These are phyloP conservation scores for Epinotia nisella DNA, from an alignment of 2,888 invertebrate species.

Conservation along the genomic window DNA sequence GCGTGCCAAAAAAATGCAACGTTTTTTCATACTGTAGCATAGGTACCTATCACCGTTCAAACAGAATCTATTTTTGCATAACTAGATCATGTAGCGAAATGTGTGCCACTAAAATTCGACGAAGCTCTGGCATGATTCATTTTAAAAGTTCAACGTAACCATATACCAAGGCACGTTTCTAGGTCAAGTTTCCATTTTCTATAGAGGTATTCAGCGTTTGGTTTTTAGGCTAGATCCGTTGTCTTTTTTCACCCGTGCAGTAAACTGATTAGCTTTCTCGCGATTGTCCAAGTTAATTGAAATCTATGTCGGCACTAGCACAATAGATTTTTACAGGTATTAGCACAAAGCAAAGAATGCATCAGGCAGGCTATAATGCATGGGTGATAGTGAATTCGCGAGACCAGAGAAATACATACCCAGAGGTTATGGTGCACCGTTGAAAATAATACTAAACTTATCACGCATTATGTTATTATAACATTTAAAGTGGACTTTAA, in stretches of 20 bases:
- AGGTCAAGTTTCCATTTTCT: slow-evolving; percentile 44
- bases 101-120: slow-evolving; percentile 36
- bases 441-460: no score
- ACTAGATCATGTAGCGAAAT: slow-evolving; percentile 40
- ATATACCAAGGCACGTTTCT: slow-evolving; percentile 41
- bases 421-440: no score
- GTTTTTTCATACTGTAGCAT: slow-evolving; percentile 13
- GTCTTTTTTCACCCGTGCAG: slow-evolving; percentile 31
- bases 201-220: slow-evolving; percentile 34
- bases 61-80: slow-evolving; percentile 33
- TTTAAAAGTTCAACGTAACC: slow-evolving; percentile 41
- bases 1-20: slow-evolving; percentile 22
- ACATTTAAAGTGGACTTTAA: no score
- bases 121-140: slow-evolving; percentile 41
- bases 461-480: no score
- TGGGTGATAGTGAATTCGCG: no score
- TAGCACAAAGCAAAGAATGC: no score
- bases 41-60: slow-evolving; percentile 1
- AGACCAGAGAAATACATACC: no score
- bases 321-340: neutral
- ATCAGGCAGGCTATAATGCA: no score
- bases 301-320: neutral
- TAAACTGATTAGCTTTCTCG: slow-evolving; percentile 35
- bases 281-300: slow-evolving; percentile 8
- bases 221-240: slow-evolving; percentile 32